Evolutionary conservation across 2,797 vertebrate species (phyloP).

Genomic region (Nasua narica): DNA sequence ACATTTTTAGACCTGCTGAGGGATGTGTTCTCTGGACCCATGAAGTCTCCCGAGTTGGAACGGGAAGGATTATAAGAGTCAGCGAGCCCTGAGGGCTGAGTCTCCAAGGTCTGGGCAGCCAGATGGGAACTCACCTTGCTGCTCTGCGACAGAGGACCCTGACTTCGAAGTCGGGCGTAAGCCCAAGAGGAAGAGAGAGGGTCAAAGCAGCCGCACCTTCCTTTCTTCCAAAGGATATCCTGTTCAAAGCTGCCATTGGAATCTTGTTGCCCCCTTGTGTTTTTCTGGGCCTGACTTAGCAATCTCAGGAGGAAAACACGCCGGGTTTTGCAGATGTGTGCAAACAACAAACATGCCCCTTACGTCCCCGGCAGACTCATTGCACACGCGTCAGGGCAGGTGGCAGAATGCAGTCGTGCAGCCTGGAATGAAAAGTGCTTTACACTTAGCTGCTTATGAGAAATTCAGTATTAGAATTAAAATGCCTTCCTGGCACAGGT

Average conservation of each 20-base stretch:
- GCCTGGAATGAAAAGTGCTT: conserved; percentile 9
- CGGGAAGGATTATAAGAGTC: background rate
- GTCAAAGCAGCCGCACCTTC: background rate
- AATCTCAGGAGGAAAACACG: background rate
- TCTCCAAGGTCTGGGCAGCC: background rate
- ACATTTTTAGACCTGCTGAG: background rate
- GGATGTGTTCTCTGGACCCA: background rate
- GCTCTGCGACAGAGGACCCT: background rate
- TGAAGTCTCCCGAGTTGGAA: background rate
- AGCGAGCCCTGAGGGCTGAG: background rate
- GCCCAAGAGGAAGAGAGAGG: background rate
- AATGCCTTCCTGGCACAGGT: conserved; percentile 49
- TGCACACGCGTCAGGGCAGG: conserved; percentile 22
- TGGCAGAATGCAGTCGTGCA: conserved; percentile 39
- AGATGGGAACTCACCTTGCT: background rate
- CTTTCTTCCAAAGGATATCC: background rate
- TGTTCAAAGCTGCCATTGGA: background rate
- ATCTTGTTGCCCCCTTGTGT: background rate
- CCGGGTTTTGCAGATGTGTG: conserved; percentile 46
- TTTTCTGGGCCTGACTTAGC: conserved; percentile 7
- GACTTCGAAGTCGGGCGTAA: background rate
- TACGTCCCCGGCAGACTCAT: background rate
- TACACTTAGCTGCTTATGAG: conserved; percentile 35
- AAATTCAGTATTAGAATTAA: conserved; percentile 52
- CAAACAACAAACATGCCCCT: conserved; percentile 16